These are phyloP conservation scores for Microcebus griseorufus DNA, from an alignment of 2,113 vertebrate species.

Conservation along the genomic window DNA sequence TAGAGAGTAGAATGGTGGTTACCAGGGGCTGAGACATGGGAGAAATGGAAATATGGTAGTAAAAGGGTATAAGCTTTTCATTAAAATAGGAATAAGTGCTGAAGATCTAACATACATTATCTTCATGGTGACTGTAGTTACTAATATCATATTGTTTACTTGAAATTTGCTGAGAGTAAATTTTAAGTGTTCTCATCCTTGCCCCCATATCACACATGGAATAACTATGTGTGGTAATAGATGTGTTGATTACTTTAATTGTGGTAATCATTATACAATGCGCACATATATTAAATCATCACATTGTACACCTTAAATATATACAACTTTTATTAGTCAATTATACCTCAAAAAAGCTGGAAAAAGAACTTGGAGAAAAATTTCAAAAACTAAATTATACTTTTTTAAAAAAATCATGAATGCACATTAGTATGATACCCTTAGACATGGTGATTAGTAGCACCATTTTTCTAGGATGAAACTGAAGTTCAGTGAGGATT, in stretches of 20 bases:
- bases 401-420: background rate
- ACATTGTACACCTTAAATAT: background rate
- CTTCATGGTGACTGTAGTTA: background rate
- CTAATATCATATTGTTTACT: background rate
- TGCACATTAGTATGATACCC: background rate
- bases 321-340: background rate
- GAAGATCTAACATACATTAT: background rate
- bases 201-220: background rate
- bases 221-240: background rate
- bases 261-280: background rate
- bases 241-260: background rate
- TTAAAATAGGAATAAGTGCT: background rate
- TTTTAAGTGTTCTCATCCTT: too few relatives aligned
- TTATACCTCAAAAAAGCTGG: background rate
- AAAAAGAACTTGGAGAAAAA: background rate
- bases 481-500: background rate
- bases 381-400: background rate
- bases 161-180: background rate
- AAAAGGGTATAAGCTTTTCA: background rate
- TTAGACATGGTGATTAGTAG: background rate
- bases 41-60: background rate
- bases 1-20: background rate
- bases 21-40: too few relatives aligned
- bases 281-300: background rate
- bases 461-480: background rate